Base-by-base conservation (phyloP, 1,140 invertebrate genomes). In the Maconellicoccus hirsutus region DNA sequence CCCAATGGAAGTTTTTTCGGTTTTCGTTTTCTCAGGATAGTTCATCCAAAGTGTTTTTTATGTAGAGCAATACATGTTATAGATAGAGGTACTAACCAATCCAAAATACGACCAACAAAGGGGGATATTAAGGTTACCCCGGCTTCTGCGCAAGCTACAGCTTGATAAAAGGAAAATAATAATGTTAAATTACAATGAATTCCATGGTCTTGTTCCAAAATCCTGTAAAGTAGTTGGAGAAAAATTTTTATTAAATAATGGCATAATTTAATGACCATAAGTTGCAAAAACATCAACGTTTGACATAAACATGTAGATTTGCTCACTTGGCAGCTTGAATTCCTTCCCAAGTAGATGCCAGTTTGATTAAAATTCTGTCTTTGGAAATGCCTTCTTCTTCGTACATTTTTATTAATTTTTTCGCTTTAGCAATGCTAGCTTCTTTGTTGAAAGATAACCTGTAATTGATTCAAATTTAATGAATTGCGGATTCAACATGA, bases 321-420 rank as follows among this genome's bases (percentile, higher is more conserved):
- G 72, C 78, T 81, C 83, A 94, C 92, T 89, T 92, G 10, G 95
- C 97, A 66, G 96, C 96, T 81, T 98, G 90, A 74, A 99, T 98
- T 26, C 97, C 96, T 85, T 99, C 97, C 97, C 97, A 99, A 0
- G 96, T 98, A 1, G 96, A 96, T 0, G 94, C 93, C 70, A 99
- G 82, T 81, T 99, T 99, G 70, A 99, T 98, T 0, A 99, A 83
- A 80, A 99, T 88, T 70, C 97, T 85, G 19, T 99, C 93, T 78
- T 95, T 98, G 70, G 82, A 81, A 71, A 98, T 90, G 12, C 96
- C 96, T 77, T 87, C 83, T 71, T 93, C 87, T 77, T 93, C 88
- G 79, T 98, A 99, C 75, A 98, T 81, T 70, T 86, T 80, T 74
- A 99, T 98, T 29, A 98, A 79, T 77, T 90, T 90, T 42, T 86